phyloP scores from a whole-genome alignment of 2,113 vertebrate species.

The Saguinus midas region DNA sequence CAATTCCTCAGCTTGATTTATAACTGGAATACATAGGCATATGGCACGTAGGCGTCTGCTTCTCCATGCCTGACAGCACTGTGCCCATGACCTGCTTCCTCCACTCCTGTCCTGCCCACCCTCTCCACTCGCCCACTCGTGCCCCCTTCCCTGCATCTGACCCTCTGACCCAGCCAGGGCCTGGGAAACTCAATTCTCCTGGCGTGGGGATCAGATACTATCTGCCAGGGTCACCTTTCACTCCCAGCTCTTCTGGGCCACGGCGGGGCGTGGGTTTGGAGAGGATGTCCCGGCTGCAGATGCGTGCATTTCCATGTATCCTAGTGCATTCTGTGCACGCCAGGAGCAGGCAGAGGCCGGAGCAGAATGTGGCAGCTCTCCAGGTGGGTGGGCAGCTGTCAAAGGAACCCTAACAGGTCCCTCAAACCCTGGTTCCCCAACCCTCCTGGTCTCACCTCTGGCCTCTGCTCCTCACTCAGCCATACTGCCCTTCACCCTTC shows the following conservation, averaged over 20 bases:
- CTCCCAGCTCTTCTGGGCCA: background rate
- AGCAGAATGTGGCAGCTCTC: background rate
- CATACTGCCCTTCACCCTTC: background rate
- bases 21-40: background rate
- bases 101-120: background rate
- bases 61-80: background rate
- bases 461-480: background rate
- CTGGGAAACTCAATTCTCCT: conserved; percentile 34
- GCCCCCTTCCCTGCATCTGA: background rate
- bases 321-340: too few species aligned
- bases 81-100: background rate
- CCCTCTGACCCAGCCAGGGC: conserved; percentile 8
- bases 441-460: background rate
- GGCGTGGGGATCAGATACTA: conserved; percentile 45
- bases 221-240: conserved; percentile 67
- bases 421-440: background rate
- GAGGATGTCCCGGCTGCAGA: background rate
- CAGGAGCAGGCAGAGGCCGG: background rate
- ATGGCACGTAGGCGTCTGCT: background rate
- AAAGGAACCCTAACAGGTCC: background rate
- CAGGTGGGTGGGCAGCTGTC: background rate
- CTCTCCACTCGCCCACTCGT: rapidly evolving
- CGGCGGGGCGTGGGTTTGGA: background rate
- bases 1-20: background rate
- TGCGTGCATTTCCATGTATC: background rate